phyloP scores from a whole-genome alignment of 1,140 invertebrate genomes.

The Drepana arcuata region DNA sequence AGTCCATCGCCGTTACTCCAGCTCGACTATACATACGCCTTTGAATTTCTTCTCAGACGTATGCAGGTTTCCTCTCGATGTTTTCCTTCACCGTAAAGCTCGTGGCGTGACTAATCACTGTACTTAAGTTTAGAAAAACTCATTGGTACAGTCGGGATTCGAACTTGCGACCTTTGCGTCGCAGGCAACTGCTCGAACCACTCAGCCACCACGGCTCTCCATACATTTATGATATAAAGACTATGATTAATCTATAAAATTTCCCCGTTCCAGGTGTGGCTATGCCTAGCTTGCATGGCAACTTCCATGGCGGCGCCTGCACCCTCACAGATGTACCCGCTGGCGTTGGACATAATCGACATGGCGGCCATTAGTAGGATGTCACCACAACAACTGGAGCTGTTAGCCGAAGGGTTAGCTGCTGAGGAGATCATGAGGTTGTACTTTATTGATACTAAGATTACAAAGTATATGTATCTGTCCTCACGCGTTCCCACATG shows the following conservation, averaged over 20 bases:
- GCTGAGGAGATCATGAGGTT: constrained; percentile 68
- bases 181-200: neutral
- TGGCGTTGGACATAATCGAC: constrained; percentile 54
- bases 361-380: constrained; percentile 66
- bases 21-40: too few species aligned
- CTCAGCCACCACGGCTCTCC: neutral
- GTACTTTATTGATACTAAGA: neutral
- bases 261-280: constrained; percentile 33
- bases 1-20: too few species aligned
- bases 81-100: neutral
- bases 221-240: neutral
- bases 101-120: neutral
- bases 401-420: constrained; percentile 60
- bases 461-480: too few species aligned
- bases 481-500: too few species aligned
- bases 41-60: too few species aligned
- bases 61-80: too few species aligned
- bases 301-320: constrained; percentile 39
- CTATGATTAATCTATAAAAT: neutral
- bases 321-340: constrained; percentile 19
- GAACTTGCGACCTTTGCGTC: neutral
- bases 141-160: neutral
- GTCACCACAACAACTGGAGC: constrained; percentile 60
- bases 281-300: constrained; percentile 44
- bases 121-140: neutral